Evolutionary conservation across 2,888 invertebrate species (phyloP).

Genomic region (Drosophila formosana): DNA sequence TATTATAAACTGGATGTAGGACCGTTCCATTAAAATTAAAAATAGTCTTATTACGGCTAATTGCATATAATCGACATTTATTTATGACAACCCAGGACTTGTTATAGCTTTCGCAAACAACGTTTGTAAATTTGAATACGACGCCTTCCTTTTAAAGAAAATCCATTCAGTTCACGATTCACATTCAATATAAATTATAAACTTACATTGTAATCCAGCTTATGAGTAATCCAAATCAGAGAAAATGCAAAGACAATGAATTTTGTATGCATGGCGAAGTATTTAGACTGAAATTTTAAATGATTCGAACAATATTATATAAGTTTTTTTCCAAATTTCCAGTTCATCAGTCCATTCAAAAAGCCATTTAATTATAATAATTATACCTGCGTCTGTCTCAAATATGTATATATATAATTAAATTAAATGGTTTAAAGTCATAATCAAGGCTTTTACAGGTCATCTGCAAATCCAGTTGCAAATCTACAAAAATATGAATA

Average conservation of each 20-base stretch:
- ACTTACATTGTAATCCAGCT: background rate
- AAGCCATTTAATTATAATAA: too few relatives aligned
- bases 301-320: too few relatives aligned
- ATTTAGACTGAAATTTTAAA: background rate
- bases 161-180: background rate
- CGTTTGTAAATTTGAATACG: constrained; percentile 20
- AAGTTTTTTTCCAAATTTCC: too few relatives aligned
- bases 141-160: background rate
- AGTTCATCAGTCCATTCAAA: too few relatives aligned
- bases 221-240: background rate
- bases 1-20: background rate
- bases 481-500: too few relatives aligned
- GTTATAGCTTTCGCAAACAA: constrained; percentile 17
- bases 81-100: constrained; percentile 17
- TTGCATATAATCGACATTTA: constrained; percentile 28
- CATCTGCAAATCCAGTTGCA: too few relatives aligned
- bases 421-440: too few relatives aligned
- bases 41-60: constrained; percentile 13
- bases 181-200: background rate
- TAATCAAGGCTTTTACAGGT: too few relatives aligned
- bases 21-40: constrained; percentile 27
- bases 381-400: too few relatives aligned
- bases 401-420: too few relatives aligned
- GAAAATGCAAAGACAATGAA: too few relatives aligned
- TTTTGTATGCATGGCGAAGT: background rate